These are phyloP conservation scores for Malacosoma neustria DNA, from an alignment of 2,888 invertebrate species.

Conservation along the genomic window DNA sequence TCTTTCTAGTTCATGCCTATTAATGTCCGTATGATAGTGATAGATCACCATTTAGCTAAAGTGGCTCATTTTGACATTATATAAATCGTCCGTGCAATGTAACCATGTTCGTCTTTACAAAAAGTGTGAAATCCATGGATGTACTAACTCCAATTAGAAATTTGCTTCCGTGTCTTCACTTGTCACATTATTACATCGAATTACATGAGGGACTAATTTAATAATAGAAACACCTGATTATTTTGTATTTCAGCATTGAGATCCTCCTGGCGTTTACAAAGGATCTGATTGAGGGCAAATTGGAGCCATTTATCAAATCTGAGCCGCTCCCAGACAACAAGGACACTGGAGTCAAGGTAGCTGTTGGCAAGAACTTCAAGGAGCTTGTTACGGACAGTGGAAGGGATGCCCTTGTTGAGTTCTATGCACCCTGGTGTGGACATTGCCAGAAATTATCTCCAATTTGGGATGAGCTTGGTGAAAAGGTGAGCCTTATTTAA, in stretches of 20 bases:
- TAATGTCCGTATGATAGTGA: too few relatives aligned
- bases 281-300: constrained; percentile 84
- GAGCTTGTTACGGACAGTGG: constrained; percentile 92
- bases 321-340: constrained; percentile 92
- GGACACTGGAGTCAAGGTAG: constrained; percentile 88
- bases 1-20: too few relatives aligned
- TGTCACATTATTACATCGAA: too few relatives aligned
- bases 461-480: constrained; percentile 94
- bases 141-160: too few relatives aligned
- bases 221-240: too few relatives aligned
- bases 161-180: too few relatives aligned
- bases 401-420: constrained; percentile 96
- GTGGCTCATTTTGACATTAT: too few relatives aligned
- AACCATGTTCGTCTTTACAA: too few relatives aligned
- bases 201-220: too few relatives aligned
- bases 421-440: constrained; percentile 99
- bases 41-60: too few relatives aligned
- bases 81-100: too few relatives aligned
- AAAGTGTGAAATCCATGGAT: too few relatives aligned
- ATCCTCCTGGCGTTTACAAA: constrained; percentile 88
- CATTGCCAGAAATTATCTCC: constrained; percentile 98
- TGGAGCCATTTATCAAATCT: constrained; percentile 96
- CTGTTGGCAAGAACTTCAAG: constrained; percentile 98
- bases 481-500: constrained; percentile 78
- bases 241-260: constrained; percentile 90